phyloP scores from a whole-genome alignment of 2,113 vertebrate species.

The Acanthisitta chloris region DNA sequence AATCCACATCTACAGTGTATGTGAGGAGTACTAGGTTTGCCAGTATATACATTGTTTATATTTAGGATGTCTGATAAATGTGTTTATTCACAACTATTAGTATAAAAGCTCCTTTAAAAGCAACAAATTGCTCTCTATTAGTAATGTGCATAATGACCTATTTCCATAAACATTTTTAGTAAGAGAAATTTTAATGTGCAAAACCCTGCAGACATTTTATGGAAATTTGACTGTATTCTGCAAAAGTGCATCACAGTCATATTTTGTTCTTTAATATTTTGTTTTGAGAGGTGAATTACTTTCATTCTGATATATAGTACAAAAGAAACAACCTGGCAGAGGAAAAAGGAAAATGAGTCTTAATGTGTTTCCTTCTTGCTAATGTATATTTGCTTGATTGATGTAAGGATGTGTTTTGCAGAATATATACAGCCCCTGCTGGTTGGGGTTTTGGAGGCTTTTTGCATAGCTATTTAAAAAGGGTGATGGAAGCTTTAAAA shows the following conservation, averaged over 20 bases:
- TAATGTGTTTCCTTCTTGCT: constrained; percentile 36
- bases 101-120: constrained; percentile 70
- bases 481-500: neutral
- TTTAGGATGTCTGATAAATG: constrained; percentile 58
- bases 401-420: neutral
- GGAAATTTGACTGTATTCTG: constrained; percentile 62
- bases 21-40: neutral
- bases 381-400: constrained; percentile 36
- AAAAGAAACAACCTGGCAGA: constrained; percentile 40
- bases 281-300: constrained; percentile 65
- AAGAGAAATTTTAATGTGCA: constrained; percentile 68
- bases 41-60: constrained; percentile 34
- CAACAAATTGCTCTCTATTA: constrained; percentile 72
- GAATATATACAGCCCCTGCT: neutral
- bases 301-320: constrained; percentile 38
- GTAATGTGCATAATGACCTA: constrained; percentile 70
- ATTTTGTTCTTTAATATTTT: constrained; percentile 66
- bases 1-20: neutral
- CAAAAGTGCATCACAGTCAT: constrained; percentile 45
- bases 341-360: constrained; percentile 47
- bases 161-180: constrained; percentile 73
- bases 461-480: neutral
- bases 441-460: neutral
- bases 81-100: constrained; percentile 71
- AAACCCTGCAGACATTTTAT: constrained; percentile 75